Percentiles rank a stretch among this genome's conserved stretches.
phyloP scores from a whole-genome alignment of 2,797 vertebrate species.

The Pachyuromys duprasi region DNA sequence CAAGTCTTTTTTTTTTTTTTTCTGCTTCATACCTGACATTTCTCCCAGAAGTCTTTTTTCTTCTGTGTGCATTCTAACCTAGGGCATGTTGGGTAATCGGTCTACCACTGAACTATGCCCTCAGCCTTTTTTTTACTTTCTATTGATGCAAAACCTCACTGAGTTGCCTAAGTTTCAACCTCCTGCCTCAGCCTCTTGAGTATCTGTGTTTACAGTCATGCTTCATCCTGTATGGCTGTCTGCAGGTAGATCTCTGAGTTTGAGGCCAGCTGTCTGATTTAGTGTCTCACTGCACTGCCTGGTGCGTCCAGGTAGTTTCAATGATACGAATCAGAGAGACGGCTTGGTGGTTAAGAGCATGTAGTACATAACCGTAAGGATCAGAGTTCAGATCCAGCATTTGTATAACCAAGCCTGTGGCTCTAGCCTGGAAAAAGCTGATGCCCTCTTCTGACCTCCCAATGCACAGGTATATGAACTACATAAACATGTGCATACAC shows the following conservation, averaged over 20 bases:
- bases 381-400: neutral
- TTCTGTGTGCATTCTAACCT: neutral
- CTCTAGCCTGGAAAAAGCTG: neutral
- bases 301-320: neutral
- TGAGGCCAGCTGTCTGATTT: neutral
- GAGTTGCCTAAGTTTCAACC: neutral
- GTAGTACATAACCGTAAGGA: neutral
- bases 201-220: neutral
- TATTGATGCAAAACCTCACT: neutral
- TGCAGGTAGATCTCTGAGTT: neutral
- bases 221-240: neutral
- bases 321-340: neutral
- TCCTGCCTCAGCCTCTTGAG: neutral
- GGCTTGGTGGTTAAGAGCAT: neutral
- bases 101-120: neutral
- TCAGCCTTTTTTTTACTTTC: neutral
- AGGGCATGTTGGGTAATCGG: neutral
- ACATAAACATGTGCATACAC: neutral
- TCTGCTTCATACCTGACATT: fast-evolving
- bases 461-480: neutral
- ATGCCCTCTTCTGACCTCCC: neutral
- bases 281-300: neutral
- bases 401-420: neutral
- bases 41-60: neutral
- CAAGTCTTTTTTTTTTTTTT: neutral